Evolutionary conservation across 2,113 vertebrate genomes (phyloP), one percentile per base, ranked within the genome.

Genomic region (Riparia riparia): DNA sequence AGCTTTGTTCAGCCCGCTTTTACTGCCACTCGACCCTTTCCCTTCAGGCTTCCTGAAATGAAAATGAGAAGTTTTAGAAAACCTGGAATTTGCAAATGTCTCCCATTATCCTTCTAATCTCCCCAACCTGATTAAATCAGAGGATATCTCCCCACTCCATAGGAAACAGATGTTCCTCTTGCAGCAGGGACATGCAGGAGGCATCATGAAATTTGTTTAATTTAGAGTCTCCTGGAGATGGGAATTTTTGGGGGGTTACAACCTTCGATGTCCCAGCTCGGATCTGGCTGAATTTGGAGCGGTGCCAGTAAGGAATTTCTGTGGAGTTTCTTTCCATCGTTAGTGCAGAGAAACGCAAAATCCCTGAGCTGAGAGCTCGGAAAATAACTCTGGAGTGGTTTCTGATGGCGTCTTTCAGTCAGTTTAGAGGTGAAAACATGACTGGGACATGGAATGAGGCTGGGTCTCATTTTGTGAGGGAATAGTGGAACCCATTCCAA

Each of bases 161-260:
- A 25, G 57, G 68, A 95, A 95, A 76, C 87, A 83, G 90, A 94
- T 89, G 76, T 86, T 86, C 20, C n/a, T 70, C 72, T 56, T 72
- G 26, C 72, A 82, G 58, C 13, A 49, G 68, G 63, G 71, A 80
- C 53, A 60, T 8, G 80, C n/a, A 66, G 41, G 77, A 77, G 45
- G 72, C 58, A 81, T 80, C 50, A 12, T 53, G 65, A 32, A 7
- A 32, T 86, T 70, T n/a, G 20, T 72, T 89, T 51, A 21, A 73
- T 69, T 88, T 42, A 71, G 65, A 61, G 13, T 26, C 41, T 56
- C 65, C 72, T 32, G 39, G 60, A 72, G 63, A 64, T 74, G 72
- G 4, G 64, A 32, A 77, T 51, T 69, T 69, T 5, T 6, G 9
- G 6, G 7, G 58, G 58, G 44, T 74, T 37, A 47, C 34, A 58